Base-by-base conservation (phyloP, 2,888 invertebrate species). In the Sarcophaga variegata region DNA sequence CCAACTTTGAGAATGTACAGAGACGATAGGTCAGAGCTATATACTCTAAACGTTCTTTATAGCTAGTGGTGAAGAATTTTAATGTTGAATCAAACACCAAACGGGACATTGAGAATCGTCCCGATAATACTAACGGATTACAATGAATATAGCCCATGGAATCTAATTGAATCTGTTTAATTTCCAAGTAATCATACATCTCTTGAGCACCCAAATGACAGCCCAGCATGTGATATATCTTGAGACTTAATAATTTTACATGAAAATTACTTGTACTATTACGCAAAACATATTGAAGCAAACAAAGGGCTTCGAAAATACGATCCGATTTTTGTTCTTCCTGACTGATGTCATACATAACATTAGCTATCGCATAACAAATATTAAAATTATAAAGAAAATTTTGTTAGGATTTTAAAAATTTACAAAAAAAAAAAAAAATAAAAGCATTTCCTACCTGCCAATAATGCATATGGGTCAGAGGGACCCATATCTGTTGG, bases 111-210 rank as follows among this genome's bases (percentile, higher is more conserved):
- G 95, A 94, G 90, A 96, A 95, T 69, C 97, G 95, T 10, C 97
- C 97, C 62, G 96, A 95, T 11, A 96, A 95, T 25, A 96, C 95
- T 81, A 98, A 94, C 77, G 97, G 95, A 88, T 96, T 96, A 88
- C 96, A 95, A 93, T 97, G 96, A 86, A 97, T 94, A 94, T 97
- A 97, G 89, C 98, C 98, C 92, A 99, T 94, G 0, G 98, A 97
- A 93, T 98, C 98, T 92, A 98, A 94, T 94, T 98, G 98, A 89
- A 99, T 96, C 93, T 99, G 98, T 93, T 99, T 99, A 83, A 98
- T 95, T 91, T 99, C 98, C 91, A 99, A 94, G 78, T 95, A 95
- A 89, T 96, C 96, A 93, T 97, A 97, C 90, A 96, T 94, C 75
- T 95, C 94, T 90, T 96, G 96, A 49, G 97, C 97, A 1, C 96